These are phyloP conservation scores for Acropternis orthonyx DNA, from an alignment of 2,797 vertebrate species.

Conservation along the genomic window DNA sequence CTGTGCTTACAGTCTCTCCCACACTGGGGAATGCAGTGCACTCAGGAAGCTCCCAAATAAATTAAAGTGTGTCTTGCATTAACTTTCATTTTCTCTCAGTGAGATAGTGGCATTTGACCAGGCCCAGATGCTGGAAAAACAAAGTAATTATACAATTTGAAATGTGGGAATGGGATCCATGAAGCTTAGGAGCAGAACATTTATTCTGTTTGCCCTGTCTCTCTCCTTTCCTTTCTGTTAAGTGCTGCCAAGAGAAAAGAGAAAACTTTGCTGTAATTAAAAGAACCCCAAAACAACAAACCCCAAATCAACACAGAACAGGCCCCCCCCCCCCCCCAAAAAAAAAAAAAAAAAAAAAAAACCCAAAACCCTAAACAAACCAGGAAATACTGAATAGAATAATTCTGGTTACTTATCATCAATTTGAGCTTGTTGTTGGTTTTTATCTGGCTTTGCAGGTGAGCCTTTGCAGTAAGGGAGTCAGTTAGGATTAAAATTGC, in stretches of 20 bases:
- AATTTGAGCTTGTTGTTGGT: background rate
- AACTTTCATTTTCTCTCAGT: background rate
- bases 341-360: too few relatives aligned
- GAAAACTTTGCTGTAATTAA: background rate
- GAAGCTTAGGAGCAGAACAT: background rate
- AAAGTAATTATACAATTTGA: background rate
- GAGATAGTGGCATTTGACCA: background rate
- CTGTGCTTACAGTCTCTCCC: background rate
- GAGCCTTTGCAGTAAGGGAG: background rate
- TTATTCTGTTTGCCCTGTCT: background rate
- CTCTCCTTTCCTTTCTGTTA: background rate
- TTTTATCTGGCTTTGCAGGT: background rate
- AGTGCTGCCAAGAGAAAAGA: background rate
- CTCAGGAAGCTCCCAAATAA: background rate
- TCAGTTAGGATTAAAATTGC: background rate
- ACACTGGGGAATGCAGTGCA: background rate
- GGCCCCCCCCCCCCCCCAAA: too few relatives aligned
- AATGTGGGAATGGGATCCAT: background rate
- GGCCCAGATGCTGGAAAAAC: background rate
- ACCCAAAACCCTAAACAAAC: rapidly evolving
- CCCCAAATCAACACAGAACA: background rate
- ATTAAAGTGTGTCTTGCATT: background rate
- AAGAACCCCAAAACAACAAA: background rate
- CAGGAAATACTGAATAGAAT: background rate
- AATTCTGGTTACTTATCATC: background rate